phyloP scores from a whole-genome alignment of 2,113 vertebrate species.

The Anser cygnoides region DNA sequence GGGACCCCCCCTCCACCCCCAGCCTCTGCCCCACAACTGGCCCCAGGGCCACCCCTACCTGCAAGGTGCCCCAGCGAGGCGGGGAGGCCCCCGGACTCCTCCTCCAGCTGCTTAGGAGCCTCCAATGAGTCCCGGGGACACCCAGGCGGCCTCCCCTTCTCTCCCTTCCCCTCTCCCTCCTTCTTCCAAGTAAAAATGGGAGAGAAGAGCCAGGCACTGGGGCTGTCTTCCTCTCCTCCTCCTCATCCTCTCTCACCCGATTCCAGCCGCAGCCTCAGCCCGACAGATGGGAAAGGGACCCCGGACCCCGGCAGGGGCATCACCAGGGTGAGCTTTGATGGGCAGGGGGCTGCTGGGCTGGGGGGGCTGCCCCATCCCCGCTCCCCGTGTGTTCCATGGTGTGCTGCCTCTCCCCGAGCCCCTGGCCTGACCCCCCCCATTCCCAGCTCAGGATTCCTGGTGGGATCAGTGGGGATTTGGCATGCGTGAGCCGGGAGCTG shows the following conservation, averaged over 20 bases:
- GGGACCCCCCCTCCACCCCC: neutral
- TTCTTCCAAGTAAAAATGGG: neutral
- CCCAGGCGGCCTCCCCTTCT: neutral
- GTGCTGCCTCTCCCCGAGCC: neutral
- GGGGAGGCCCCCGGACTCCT: neutral
- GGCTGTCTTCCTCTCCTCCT: neutral
- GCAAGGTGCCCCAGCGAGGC: neutral
- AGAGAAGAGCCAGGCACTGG: neutral
- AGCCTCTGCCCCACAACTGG: neutral
- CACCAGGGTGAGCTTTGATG: constrained; percentile 43
- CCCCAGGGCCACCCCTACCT: too few species aligned
- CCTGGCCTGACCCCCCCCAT: neutral
- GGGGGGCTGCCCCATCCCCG: neutral
- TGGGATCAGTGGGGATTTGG: constrained; percentile 44
- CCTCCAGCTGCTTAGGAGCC: neutral
- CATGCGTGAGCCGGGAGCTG: constrained; percentile 15
- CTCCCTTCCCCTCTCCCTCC: neutral
- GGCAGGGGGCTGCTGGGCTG: neutral
- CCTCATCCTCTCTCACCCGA: neutral
- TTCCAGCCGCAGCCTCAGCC: neutral
- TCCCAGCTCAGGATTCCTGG: neutral
- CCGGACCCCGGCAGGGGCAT: neutral
- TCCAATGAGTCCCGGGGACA: constrained; percentile 36
- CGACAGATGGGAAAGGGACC: neutral
- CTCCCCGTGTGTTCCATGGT: neutral